Evolutionary conservation across 1,140 invertebrate species (phyloP).

Genomic region (Stegodyphus dumicola): DNA sequence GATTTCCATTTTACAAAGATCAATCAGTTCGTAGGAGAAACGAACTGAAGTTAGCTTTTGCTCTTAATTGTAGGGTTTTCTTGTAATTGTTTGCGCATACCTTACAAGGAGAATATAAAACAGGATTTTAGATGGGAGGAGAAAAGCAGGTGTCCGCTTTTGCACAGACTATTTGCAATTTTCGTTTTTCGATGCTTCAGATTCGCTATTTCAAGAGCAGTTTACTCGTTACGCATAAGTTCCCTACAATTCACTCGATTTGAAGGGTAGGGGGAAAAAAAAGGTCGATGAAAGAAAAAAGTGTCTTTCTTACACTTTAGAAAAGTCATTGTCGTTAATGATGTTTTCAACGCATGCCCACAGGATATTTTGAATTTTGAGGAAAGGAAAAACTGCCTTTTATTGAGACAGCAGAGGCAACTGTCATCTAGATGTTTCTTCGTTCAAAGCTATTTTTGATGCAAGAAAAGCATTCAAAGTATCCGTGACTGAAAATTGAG

Average conservation of each 20-base stretch:
- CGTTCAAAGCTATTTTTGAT: not conserved
- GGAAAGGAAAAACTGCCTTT: not conserved
- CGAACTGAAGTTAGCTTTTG: no score
- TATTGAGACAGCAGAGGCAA: not conserved
- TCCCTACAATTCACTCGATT: not conserved
- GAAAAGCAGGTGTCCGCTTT: no score
- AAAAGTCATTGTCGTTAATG: no score
- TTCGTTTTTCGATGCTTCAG: not conserved
- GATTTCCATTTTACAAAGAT: no score
- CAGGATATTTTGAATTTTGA: constrained; percentile 6
- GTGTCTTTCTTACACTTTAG: not conserved
- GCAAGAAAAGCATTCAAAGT: not conserved
- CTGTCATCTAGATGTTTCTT: not conserved
- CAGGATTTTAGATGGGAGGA: no score
- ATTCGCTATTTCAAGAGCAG: not conserved
- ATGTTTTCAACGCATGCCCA: not conserved
- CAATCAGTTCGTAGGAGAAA: no score
- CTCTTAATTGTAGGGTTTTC: no score
- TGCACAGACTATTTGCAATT: not conserved
- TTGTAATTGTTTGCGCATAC: no score
- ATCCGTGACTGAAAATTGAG: not conserved
- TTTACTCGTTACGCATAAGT: constrained; percentile 19
- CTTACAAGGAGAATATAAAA: no score
- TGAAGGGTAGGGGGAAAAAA: not conserved
- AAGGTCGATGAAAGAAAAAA: no score